Evolutionary conservation across 2,797 vertebrate genomes (phyloP), one percentile per base, ranked within the genome.

Genomic region (Choloepus didactylus): DNA sequence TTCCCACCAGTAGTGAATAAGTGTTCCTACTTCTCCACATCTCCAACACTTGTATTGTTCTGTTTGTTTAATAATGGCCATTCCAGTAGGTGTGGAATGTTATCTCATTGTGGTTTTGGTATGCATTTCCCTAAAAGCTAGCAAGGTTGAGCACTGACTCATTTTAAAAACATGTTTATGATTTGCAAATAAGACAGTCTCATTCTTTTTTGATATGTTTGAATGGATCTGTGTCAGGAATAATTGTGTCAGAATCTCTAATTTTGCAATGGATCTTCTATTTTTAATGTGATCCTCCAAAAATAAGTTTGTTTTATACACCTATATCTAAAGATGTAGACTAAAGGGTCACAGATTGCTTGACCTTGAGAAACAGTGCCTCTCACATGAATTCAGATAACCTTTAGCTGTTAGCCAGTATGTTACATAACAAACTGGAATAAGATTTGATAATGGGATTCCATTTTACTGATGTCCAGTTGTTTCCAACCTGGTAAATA

Each of bases 391-490:
- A 93, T 66, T 54, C n/a, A 79, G 41, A 69, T 82, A 80, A 79
- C 10, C 64, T 94, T 56, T 81, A 69, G 56, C 70, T 79, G 14
- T 89, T 91, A 94, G 60, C 18, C 41, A 73, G 31, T 41, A 60
- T 79, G 21, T 59, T 76, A 87, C 3, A 60, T 81, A 87, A 96
- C n/a, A 86, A 95, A 95, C 35, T 41, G 3, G 46, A 95, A 80
- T 91, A 91, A 80, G 25, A 93, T 93, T 92, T 93, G 75, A 46
- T 86, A 92, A 92, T 89, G 8, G 59, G 18, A 76, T 94, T 89
- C 41, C 79, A 86, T 75, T 89, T 93, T 87, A 91, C 59, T 77
- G 69, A 79, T 87, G 41, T 54, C 49, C 31, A 79, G 5, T 91
- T 83, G 62, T 93, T 89, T 91, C n/a, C 76, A 89, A 73, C 12